Conservation (phyloP, 2,113 vertebrate genomes). For the Carassius carassius region DNA sequence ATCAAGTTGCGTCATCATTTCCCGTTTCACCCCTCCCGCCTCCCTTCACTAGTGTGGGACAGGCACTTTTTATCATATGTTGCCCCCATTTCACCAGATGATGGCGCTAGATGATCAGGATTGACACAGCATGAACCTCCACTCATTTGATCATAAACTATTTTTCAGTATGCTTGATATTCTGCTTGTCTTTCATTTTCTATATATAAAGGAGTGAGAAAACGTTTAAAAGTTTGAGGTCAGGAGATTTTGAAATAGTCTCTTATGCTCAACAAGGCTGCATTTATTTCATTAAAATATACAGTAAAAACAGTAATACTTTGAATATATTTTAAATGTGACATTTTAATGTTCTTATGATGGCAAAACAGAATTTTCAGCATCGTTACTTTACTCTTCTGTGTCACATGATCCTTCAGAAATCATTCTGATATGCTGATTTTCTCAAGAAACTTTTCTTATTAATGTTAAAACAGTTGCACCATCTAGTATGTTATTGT, state of each 20-base stretch:
- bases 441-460: not conserved
- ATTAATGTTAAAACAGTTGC: not conserved
- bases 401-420: not conserved
- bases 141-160: not conserved
- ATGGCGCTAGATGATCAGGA: constrained; percentile 30
- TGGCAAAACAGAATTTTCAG: not conserved
- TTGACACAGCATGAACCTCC: too few species aligned
- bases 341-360: not conserved
- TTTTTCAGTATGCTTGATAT: too few species aligned
- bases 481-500: too few species aligned
- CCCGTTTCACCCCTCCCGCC: constrained; percentile 48
- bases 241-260: too few species aligned
- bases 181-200: too few species aligned
- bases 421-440: not conserved
- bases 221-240: too few species aligned
- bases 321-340: not conserved
- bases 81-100: constrained; percentile 36
- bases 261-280: not conserved
- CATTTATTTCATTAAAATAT: not conserved
- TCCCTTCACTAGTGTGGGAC: not conserved
- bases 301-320: not conserved
- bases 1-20: constrained; percentile 38
- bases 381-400: not conserved
- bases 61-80: not conserved
- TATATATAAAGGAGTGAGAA: too few species aligned